Percentiles rank a stretch among this genome's conserved stretches.
Conservation (phyloP, 2,888 invertebrate genomes). For the Ectemnius lituratus region DNA sequence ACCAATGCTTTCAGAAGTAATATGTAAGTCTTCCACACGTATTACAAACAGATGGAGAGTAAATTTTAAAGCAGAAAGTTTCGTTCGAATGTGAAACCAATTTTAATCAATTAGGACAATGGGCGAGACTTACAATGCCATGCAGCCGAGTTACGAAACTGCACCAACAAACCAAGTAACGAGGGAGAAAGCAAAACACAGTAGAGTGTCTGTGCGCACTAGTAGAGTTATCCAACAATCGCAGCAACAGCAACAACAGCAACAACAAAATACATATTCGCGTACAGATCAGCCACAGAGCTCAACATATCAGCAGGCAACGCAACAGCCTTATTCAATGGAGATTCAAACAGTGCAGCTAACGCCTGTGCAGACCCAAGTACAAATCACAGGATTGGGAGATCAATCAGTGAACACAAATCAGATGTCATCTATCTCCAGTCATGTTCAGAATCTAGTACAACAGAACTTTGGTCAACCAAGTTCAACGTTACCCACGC, state of each 20-base stretch:
- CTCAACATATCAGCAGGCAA: slow-evolving; percentile 60
- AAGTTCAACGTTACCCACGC: slow-evolving; percentile 55
- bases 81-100: too few species aligned
- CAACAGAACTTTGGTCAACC: slow-evolving; percentile 61
- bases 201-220: slow-evolving; percentile 59
- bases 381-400: slow-evolving; percentile 65
- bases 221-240: slow-evolving; percentile 73
- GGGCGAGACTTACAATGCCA: slow-evolving; percentile 58
- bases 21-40: slow-evolving; percentile 58
- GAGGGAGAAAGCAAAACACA: slow-evolving; percentile 64
- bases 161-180: slow-evolving; percentile 52
- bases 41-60: not conserved
- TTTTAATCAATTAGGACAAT: slow-evolving; percentile 49
- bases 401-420: slow-evolving; percentile 49
- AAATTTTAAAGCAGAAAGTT: not conserved
- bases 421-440: slow-evolving; percentile 56
- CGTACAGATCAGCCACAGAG: slow-evolving; percentile 63
- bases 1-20: slow-evolving; percentile 68
- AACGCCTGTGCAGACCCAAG: slow-evolving; percentile 58
- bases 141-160: slow-evolving; percentile 60
- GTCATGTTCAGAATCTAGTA: slow-evolving; percentile 60
- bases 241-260: slow-evolving; percentile 75
- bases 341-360: slow-evolving; percentile 69
- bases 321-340: slow-evolving; percentile 67
- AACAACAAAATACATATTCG: slow-evolving; percentile 68